Evolutionary conservation across 2,113 vertebrate genomes (phyloP).

Genomic region (Xerus inauris): DNA sequence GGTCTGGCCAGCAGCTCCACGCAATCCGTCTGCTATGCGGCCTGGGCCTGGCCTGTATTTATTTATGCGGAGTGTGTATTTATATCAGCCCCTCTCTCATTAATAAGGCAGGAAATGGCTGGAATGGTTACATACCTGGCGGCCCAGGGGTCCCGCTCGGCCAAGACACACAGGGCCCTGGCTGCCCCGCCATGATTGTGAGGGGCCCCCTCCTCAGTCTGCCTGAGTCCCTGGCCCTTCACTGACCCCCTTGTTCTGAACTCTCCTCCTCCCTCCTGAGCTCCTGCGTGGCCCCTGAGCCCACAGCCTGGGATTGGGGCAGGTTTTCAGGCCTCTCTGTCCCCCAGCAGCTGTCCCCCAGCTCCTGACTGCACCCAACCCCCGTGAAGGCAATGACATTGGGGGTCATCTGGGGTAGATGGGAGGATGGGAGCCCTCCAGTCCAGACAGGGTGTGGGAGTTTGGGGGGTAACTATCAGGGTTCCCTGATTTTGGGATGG

Average conservation of each 20-base stretch:
- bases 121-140: conserved; percentile 89
- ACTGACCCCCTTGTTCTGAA: neutral
- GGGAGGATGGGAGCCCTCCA: neutral
- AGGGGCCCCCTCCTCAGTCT: conserved; percentile 61
- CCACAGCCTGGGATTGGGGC: neutral
- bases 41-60: conserved; percentile 79
- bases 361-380: neutral
- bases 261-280: neutral
- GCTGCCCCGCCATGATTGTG: neutral
- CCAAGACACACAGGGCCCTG: conserved; percentile 86
- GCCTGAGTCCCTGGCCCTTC: neutral
- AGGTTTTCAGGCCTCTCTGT: neutral
- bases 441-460: neutral
- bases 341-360: fast-evolving
- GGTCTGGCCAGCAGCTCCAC: conserved; percentile 77
- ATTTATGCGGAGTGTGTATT: conserved; percentile 81
- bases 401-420: fast-evolving
- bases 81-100: conserved; percentile 80
- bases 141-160: conserved; percentile 57
- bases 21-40: conserved; percentile 88
- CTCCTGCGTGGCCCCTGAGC: neutral
- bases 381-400: too few species aligned
- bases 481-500: neutral
- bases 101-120: conserved; percentile 87
- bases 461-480: fast-evolving